These are phyloP conservation scores for Psammodynastes pulverulentus DNA, from an alignment of 2,113 vertebrate species.

Conservation along the genomic window DNA sequence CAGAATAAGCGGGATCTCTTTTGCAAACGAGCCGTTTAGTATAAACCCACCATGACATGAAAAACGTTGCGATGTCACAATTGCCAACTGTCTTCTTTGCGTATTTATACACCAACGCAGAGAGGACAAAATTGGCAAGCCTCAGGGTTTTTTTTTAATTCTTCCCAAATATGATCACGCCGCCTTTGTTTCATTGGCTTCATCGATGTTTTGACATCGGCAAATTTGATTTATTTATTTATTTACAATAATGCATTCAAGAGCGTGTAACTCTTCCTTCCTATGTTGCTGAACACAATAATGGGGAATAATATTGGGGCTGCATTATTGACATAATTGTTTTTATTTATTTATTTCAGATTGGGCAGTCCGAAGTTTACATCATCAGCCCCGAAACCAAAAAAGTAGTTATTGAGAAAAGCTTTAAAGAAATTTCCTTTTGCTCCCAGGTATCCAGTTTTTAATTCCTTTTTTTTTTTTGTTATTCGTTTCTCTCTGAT, in stretches of 20 bases:
- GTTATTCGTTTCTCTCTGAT: neutral
- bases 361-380: slow-evolving; percentile 94
- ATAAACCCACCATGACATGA: too few species aligned
- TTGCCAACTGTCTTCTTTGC: neutral
- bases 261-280: neutral
- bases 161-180: neutral
- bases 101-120: neutral
- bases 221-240: neutral
- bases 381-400: slow-evolving; percentile 98
- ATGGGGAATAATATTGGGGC: neutral
- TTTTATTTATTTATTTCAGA: slow-evolving; percentile 72
- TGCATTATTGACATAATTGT: neutral
- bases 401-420: slow-evolving; percentile 93
- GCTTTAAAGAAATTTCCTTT: slow-evolving; percentile 98
- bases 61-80: too few species aligned
- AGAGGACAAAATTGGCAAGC: neutral
- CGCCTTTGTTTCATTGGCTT: neutral
- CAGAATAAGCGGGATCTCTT: too few species aligned
- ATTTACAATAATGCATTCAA: neutral
- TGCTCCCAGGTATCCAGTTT: slow-evolving; percentile 90
- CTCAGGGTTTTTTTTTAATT: neutral
- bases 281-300: neutral
- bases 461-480: neutral
- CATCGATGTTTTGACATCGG: neutral
- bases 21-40: too few species aligned